Conservation (phyloP, 1,140 invertebrate genomes). For the Drosophila parabipectinata region DNA sequence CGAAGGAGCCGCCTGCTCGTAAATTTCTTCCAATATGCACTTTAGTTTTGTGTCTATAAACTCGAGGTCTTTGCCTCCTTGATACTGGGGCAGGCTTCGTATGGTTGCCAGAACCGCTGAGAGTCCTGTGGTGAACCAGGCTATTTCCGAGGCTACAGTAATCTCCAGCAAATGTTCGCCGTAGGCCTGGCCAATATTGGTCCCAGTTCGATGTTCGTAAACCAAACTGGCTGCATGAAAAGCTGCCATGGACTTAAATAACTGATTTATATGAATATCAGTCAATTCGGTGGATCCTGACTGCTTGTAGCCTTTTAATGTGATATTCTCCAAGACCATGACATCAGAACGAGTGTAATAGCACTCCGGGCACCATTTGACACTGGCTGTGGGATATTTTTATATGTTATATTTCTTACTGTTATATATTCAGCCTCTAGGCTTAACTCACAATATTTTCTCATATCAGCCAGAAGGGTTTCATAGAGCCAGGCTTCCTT, state of each 20-base stretch:
- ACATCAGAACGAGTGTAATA: slow-evolving; percentile 74
- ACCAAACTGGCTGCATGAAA: slow-evolving; percentile 83
- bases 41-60: slow-evolving; percentile 44
- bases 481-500: slow-evolving; percentile 69
- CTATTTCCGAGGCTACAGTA: slow-evolving; percentile 55
- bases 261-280: slow-evolving; percentile 28
- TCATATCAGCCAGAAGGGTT: slow-evolving; percentile 49
- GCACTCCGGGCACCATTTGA: slow-evolving; percentile 68
- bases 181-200: slow-evolving; percentile 57
- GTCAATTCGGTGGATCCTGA: slow-evolving; percentile 1
- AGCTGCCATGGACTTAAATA: slow-evolving; percentile 75
- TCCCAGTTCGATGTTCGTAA: slow-evolving; percentile 44
- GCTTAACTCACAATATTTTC: slow-evolving; percentile 60
- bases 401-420: no score
- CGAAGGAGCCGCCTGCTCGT: slow-evolving; percentile 64
- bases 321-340: slow-evolving; percentile 83
- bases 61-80: background rate
- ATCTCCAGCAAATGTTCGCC: slow-evolving; percentile 61
- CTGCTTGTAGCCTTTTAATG: slow-evolving; percentile 20
- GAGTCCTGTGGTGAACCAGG: slow-evolving; percentile 73
- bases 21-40: slow-evolving; percentile 37
- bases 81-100: slow-evolving; percentile 45
- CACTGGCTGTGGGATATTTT: slow-evolving; percentile 44
- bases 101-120: slow-evolving; percentile 48
- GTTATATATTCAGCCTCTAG: no score